phyloP scores from a whole-genome alignment of 2,888 invertebrate species.

The Neoaliturus tenellus region DNA sequence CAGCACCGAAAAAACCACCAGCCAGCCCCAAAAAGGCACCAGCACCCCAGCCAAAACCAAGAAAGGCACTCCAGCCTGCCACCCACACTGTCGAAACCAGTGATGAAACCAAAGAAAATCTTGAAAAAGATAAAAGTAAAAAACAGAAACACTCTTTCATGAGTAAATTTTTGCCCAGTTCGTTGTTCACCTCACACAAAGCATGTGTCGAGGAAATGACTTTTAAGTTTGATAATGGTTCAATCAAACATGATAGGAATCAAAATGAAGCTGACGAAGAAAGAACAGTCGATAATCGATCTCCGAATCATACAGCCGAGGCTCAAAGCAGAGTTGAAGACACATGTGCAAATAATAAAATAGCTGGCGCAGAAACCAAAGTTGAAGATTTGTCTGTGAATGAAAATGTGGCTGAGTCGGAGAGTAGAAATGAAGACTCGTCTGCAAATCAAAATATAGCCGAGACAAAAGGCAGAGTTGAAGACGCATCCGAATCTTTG shows the following conservation, averaged over 20 bases:
- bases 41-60: slow-evolving; percentile 35
- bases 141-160: slow-evolving; percentile 10
- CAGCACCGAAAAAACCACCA: neutral
- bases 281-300: slow-evolving; percentile 17
- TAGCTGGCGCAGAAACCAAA: too few species aligned
- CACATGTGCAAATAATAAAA: too few species aligned
- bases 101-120: neutral
- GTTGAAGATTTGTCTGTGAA: too few species aligned
- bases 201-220: slow-evolving; percentile 39
- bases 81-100: neutral
- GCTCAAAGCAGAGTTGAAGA: too few species aligned
- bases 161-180: neutral
- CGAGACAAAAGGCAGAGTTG: slow-evolving; percentile 14
- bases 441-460: neutral
- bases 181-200: slow-evolving; percentile 24
- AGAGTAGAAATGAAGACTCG: too few species aligned
- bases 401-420: too few species aligned
- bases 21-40: neutral
- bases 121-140: neutral
- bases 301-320: too few species aligned
- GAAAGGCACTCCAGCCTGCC: neutral
- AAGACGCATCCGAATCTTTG: neutral
- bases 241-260: neutral
- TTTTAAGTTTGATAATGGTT: slow-evolving; percentile 27
- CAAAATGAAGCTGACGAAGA: neutral